Percentiles rank a stretch among this genome's conserved stretches.
phyloP scores from a whole-genome alignment of 2,888 invertebrate species.

The Caenorhabditis imperialis region DNA sequence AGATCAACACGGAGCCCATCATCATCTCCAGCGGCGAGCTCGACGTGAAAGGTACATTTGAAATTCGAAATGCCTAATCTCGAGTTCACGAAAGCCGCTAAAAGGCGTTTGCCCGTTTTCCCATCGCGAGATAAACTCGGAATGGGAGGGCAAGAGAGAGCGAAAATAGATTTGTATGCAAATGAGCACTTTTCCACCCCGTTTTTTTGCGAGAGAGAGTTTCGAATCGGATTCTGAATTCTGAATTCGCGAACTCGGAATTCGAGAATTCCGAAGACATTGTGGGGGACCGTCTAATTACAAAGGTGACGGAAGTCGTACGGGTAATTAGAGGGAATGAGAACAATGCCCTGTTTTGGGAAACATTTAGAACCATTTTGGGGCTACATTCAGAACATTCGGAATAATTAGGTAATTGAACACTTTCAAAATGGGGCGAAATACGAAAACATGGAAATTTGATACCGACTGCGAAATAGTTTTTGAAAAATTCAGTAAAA shows the following conservation, averaged over 20 bases:
- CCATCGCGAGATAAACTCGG: constrained; percentile 33
- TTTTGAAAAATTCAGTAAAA: too few species aligned
- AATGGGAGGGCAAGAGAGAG: constrained; percentile 5
- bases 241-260: not conserved
- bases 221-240: too few species aligned
- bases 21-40: constrained; percentile 69
- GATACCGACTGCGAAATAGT: too few species aligned
- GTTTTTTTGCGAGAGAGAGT: too few species aligned
- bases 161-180: constrained; percentile 52
- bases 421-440: too few species aligned
- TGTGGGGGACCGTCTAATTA: not conserved
- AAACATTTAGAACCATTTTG: too few species aligned
- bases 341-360: not conserved
- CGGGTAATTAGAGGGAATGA: not conserved
- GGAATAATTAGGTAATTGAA: too few species aligned
- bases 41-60: constrained; percentile 70
- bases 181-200: constrained; percentile 18
- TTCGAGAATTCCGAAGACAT: not conserved
- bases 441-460: too few species aligned
- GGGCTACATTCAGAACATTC: too few species aligned
- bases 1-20: constrained; percentile 76
- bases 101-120: constrained; percentile 34
- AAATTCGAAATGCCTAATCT: not conserved
- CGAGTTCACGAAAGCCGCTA: not conserved
- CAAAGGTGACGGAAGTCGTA: not conserved